Evolutionary conservation across 2,888 invertebrate genomes (phyloP).

Genomic region (Halictus quadricinctus): DNA sequence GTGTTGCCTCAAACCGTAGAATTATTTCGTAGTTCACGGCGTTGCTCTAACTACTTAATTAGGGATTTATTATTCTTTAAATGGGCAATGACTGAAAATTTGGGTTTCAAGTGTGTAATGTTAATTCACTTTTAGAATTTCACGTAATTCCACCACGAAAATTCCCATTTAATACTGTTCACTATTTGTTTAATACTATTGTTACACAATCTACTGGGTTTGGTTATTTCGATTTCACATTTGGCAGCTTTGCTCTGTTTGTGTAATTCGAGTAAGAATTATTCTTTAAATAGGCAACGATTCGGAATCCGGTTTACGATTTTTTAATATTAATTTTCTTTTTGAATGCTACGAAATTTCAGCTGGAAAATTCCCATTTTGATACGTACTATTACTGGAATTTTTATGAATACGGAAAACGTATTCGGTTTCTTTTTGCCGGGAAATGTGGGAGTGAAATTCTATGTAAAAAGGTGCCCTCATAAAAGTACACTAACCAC

Average conservation of each 20-base stretch:
- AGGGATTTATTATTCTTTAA: neutral
- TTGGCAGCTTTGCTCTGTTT: neutral
- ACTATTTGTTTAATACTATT: no score
- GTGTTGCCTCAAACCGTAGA: no score
- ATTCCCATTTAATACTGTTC: no score
- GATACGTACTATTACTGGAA: neutral
- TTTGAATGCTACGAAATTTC: neutral
- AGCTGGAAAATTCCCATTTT: neutral
- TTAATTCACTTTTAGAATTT: no score
- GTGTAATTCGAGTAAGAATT: neutral
- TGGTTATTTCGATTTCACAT: neutral
- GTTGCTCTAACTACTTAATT: neutral
- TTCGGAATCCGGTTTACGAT: neutral
- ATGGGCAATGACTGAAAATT: no score
- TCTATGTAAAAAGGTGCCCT: constrained; percentile 15
- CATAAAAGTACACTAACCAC: constrained; percentile 35
- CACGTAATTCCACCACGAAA: no score
- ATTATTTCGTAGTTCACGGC: neutral
- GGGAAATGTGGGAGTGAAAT: constrained; percentile 34
- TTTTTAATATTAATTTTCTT: neutral
- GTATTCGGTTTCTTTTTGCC: neutral
- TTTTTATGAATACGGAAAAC: constrained; percentile 3
- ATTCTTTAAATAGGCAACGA: neutral
- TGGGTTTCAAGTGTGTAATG: no score
- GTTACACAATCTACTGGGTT: neutral